Percentiles rank a stretch among this genome's conserved stretches.
Evolutionary conservation across 2,888 invertebrate genomes (phyloP).

Genomic region (Drosophila birchii): DNA sequence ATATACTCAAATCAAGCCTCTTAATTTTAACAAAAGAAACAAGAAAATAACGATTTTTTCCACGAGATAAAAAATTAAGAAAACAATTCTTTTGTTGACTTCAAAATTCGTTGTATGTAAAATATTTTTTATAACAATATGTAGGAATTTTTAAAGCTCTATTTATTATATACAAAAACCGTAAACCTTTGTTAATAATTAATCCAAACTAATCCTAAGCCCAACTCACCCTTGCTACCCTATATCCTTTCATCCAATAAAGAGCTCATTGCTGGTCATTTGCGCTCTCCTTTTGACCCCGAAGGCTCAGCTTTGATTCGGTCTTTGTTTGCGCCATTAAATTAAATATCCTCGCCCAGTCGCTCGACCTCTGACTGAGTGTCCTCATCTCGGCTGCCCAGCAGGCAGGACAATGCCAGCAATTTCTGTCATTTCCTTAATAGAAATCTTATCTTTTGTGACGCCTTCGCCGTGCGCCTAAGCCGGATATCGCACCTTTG

Average conservation of each 20-base stretch:
- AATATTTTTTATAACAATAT: too few relatives aligned
- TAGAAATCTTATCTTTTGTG: constrained; percentile 84
- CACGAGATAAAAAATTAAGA: not conserved
- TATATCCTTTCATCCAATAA: constrained; percentile 12
- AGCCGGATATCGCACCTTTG: constrained; percentile 80
- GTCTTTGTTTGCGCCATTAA: constrained; percentile 77
- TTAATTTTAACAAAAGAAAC: not conserved
- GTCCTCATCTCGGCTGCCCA: constrained; percentile 20
- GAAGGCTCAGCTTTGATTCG: constrained; percentile 41
- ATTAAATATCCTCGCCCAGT: constrained; percentile 73
- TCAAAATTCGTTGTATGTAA: not conserved
- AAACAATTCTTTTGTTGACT: not conserved
- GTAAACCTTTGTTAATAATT: too few relatives aligned
- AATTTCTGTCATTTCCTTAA: constrained; percentile 85
- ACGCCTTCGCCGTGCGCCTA: constrained; percentile 54
- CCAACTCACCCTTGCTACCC: not conserved
- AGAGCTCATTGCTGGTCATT: constrained; percentile 67
- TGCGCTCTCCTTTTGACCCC: constrained; percentile 49
- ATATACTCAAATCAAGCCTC: not conserved
- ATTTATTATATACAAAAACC: too few relatives aligned
- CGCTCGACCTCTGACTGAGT: constrained; percentile 48
- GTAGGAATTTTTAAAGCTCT: too few relatives aligned
- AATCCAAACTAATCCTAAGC: too few relatives aligned
- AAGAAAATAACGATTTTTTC: not conserved
- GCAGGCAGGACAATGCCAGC: constrained; percentile 74